These are phyloP conservation scores for Luperina testacea DNA, from an alignment of 2,888 invertebrate genomes.

Conservation along the genomic window DNA sequence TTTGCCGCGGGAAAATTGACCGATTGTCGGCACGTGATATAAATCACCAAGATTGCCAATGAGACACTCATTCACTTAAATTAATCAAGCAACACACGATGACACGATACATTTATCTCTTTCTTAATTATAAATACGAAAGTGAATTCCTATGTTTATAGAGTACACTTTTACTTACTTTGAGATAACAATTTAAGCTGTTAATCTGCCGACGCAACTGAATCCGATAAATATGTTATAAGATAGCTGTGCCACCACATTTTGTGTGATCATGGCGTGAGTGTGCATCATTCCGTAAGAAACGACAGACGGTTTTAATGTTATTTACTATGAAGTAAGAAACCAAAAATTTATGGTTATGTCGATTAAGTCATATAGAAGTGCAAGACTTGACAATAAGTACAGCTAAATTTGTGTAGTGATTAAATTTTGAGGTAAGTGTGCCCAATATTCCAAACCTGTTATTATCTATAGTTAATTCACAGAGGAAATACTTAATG, in stretches of 20 bases:
- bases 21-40: conserved; percentile 16
- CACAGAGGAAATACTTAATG: neutral
- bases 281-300: conserved; percentile 23
- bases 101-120: neutral
- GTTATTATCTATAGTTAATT: neutral
- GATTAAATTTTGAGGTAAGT: conserved; percentile 38
- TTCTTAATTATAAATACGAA: neutral
- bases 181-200: conserved; percentile 52
- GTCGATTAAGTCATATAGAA: neutral
- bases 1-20: conserved; percentile 3
- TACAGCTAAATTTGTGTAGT: conserved; percentile 12
- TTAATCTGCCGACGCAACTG: conserved; percentile 47
- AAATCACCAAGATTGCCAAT: conserved; percentile 10
- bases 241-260: conserved; percentile 31
- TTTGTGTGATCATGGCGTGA: conserved; percentile 17
- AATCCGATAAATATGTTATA: conserved; percentile 50
- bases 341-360: neutral
- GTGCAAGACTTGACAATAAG: conserved; percentile 1
- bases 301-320: conserved; percentile 12
- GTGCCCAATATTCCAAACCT: neutral
- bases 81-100: neutral
- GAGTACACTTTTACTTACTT: conserved; percentile 8
- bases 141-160: neutral
- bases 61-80: conserved; percentile 6
- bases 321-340: conserved; percentile 9